Percentiles rank a stretch among this genome's conserved stretches.
Conservation (phyloP, 1,140 invertebrate species). For the Neuroterus valhalla region DNA sequence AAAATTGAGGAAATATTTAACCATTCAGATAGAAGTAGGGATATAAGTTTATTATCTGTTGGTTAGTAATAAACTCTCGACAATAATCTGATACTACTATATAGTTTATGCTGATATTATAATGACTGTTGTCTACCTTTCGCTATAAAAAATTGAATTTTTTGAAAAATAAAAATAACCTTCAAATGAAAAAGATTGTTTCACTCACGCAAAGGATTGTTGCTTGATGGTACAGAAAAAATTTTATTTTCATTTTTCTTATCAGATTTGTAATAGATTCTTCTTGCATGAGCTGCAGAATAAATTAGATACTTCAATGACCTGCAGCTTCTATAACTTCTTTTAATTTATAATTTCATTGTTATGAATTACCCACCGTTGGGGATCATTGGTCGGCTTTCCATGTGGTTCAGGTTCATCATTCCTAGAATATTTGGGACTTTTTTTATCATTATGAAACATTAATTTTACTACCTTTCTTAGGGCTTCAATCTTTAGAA, state of each 20-base stretch:
- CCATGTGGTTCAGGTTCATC: constrained; percentile 92
- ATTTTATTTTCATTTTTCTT: constrained; percentile 11
- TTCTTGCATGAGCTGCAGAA: constrained; percentile 31
- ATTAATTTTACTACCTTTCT: constrained; percentile 21
- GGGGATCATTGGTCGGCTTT: constrained; percentile 99
- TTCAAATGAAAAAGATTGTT: too few species aligned
- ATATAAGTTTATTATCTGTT: too few species aligned
- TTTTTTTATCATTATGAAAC: constrained; percentile 47
- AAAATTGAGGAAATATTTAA: too few species aligned
- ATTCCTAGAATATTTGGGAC: constrained; percentile 92
- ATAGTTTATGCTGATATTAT: too few species aligned
- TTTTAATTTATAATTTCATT: constrained; percentile 3
- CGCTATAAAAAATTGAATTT: too few species aligned
- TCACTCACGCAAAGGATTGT: too few species aligned
- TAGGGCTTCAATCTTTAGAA: background rate
- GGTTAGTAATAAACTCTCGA: too few species aligned
- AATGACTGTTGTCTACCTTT: too few species aligned
- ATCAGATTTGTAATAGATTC: background rate
- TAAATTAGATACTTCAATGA: constrained; percentile 27
- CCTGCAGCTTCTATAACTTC: constrained; percentile 34
- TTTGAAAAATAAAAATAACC: too few species aligned
- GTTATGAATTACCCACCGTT: constrained; percentile 92
- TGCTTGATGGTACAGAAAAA: too few species aligned
- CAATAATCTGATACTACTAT: too few species aligned
- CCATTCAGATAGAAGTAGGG: too few species aligned